phyloP scores from a whole-genome alignment of 2,797 vertebrate species.

The Pteronotus mesoamericanus region DNA sequence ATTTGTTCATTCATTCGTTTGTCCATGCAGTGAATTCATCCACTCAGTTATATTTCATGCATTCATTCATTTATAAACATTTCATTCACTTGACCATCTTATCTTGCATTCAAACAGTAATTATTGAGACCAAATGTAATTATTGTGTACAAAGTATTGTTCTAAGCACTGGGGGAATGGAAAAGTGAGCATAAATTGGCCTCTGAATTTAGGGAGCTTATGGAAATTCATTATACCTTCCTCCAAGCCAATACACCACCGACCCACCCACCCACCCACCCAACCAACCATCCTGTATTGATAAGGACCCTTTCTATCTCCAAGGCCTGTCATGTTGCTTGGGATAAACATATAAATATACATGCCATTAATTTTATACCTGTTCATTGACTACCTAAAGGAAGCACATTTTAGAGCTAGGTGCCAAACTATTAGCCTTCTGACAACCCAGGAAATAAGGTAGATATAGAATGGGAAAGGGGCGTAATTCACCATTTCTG shows the following conservation, averaged over 20 bases:
- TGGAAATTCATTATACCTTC: not conserved
- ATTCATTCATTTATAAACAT: not conserved
- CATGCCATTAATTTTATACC: not conserved
- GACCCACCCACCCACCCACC: not conserved
- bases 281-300: not conserved
- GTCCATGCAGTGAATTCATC: not conserved
- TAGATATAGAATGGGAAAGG: not conserved
- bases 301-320: not conserved
- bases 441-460: not conserved
- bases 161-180: not conserved
- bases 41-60: not conserved
- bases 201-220: not conserved
- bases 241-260: not conserved
- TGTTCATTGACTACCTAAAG: not conserved
- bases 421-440: not conserved
- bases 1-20: not conserved
- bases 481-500: not conserved
- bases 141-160: not conserved
- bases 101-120: not conserved
- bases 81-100: not conserved
- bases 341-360: not conserved
- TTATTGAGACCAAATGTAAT: not conserved
- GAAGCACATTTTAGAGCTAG: not conserved
- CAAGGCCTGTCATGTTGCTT: not conserved
- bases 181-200: not conserved